Conservation (phyloP, 92 coral and sea anemone species). For the Heteractis magnifica region DNA sequence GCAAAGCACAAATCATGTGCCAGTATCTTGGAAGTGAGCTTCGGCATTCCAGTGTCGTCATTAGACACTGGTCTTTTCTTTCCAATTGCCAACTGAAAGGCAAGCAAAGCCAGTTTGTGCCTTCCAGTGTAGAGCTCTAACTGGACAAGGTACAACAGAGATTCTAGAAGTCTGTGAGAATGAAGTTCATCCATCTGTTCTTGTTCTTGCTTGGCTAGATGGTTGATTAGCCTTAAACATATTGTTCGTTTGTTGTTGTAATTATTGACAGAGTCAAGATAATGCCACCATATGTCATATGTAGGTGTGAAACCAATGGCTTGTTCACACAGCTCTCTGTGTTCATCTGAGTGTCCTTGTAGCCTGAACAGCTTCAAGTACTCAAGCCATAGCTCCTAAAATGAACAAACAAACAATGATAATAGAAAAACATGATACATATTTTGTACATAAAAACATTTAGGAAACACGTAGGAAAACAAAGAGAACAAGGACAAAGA, state of each 20-base stretch:
- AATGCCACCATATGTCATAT: conserved; percentile 90
- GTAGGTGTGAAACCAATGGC: conserved; percentile 87
- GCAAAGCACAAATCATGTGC: conserved; percentile 66
- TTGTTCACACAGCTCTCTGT: conserved; percentile 88
- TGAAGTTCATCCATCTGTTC: conserved; percentile 44
- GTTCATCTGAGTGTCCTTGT: conserved; percentile 68
- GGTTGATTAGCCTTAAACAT: conserved; percentile 69
- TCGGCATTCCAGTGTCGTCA: conserved; percentile 21
- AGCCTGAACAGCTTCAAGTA: conserved; percentile 77
- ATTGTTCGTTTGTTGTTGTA: conserved; percentile 60
- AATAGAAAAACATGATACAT: not conserved
- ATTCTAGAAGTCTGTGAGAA: conserved; percentile 83
- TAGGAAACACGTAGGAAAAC: no score
- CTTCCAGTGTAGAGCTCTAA: conserved; percentile 75
- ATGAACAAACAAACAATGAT: not conserved
- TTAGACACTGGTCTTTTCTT: conserved; percentile 28
- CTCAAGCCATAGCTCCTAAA: conserved; percentile 88
- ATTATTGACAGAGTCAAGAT: conserved; percentile 62
- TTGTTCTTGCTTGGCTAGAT: conserved; percentile 43
- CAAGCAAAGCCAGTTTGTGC: conserved; percentile 51
- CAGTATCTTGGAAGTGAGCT: conserved; percentile 44
- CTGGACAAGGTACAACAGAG: conserved; percentile 76
- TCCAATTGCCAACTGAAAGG: conserved; percentile 62
- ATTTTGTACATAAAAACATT: not conserved
- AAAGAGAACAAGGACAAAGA: no score